Percentiles rank a stretch among this genome's conserved stretches.
Conservation (phyloP, 2,888 invertebrate genomes). For the Allophyes oxyacanthae region DNA sequence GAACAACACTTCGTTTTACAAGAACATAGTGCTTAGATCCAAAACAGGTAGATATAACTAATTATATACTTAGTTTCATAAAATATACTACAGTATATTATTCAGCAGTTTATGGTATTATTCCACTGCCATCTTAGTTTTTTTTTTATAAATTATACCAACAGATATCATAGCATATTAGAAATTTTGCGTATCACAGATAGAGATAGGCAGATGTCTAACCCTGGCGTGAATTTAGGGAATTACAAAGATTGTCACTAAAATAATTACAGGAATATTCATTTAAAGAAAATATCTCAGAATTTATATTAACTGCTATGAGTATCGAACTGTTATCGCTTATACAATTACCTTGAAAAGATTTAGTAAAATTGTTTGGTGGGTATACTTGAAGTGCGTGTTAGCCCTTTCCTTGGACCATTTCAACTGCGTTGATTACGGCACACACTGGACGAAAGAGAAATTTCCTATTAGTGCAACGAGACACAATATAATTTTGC, state of each 20-base stretch:
- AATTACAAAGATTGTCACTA: background rate
- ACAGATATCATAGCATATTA: background rate
- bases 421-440: constrained; percentile 65
- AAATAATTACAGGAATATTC: constrained; percentile 1
- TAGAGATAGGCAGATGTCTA: background rate
- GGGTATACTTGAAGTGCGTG: constrained; percentile 31
- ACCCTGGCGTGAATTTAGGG: background rate
- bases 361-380: constrained; percentile 44
- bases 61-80: background rate
- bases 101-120: background rate
- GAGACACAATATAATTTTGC: constrained; percentile 14
- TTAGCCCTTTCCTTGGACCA: constrained; percentile 35
- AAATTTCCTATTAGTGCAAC: constrained; percentile 69
- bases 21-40: constrained; percentile 1
- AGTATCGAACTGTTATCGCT: background rate
- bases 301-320: too few relatives aligned
- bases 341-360: constrained; percentile 43
- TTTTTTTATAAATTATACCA: background rate
- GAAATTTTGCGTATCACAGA: constrained; percentile 20
- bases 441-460: constrained; percentile 85
- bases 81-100: constrained; percentile 4
- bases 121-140: background rate
- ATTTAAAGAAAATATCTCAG: background rate
- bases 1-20: background rate
- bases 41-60: background rate